Conservation (phyloP, 1,140 invertebrate genomes). For the Caenorhabditis elegans region DNA sequence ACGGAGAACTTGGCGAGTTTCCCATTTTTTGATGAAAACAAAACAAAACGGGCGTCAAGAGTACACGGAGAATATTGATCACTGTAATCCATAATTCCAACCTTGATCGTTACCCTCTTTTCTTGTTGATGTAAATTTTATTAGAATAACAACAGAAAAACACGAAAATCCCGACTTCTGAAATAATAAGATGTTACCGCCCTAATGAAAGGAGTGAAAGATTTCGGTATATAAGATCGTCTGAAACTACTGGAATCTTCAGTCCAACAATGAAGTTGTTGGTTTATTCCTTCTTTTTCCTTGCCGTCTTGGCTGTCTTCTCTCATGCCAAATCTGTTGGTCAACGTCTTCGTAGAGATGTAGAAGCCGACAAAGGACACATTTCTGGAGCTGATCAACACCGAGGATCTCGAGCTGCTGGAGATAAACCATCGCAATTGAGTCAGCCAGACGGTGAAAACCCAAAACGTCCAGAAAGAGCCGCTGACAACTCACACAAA, state of each 20-base stretch:
- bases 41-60: not conserved
- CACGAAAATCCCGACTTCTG: no score
- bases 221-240: not conserved
- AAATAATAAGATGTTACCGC: not conserved
- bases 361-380: no score
- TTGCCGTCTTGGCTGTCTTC: not conserved
- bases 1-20: not conserved
- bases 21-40: not conserved
- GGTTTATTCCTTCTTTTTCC: not conserved
- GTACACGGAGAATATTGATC: not conserved
- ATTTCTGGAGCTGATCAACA: not conserved
- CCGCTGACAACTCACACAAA: not conserved
- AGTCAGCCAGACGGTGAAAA: not conserved
- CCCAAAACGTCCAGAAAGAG: not conserved
- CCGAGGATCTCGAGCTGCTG: not conserved
- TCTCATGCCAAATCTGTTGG: not conserved
- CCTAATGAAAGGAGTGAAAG: not conserved
- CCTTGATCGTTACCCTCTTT: conserved; percentile 8
- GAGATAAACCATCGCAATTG: not conserved
- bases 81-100: not conserved
- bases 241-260: not conserved
- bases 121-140: no score
- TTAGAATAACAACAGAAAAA: no score
- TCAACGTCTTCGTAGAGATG: not conserved
- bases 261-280: conserved; percentile 4